Evolutionary conservation across 2,797 vertebrate genomes (phyloP).

Genomic region (Sparidentex hasta): DNA sequence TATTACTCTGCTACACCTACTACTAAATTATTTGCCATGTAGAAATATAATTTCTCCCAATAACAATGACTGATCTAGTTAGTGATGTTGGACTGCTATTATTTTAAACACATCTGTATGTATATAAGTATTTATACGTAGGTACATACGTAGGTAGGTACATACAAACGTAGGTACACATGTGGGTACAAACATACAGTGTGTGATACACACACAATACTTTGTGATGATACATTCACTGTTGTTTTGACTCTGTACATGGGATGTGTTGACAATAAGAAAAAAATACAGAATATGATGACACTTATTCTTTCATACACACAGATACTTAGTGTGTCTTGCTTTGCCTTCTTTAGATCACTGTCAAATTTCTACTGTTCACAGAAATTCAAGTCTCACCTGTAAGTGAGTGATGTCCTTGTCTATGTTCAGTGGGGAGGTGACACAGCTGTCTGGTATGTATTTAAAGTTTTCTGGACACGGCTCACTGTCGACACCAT

Average conservation of each 20-base stretch:
- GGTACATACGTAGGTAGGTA: no score
- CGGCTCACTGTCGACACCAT: constrained; percentile 90
- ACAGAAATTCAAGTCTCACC: constrained; percentile 78
- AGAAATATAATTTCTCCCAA: no score
- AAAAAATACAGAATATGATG: neutral
- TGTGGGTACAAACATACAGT: no score
- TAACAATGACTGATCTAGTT: no score
- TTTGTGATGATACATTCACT: neutral
- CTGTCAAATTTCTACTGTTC: neutral
- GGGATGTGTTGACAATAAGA: neutral
- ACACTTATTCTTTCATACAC: constrained; percentile 6
- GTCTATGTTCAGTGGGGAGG: constrained; percentile 93
- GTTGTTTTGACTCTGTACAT: neutral
- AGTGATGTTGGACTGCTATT: no score
- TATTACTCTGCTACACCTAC: no score
- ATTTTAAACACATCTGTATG: no score
- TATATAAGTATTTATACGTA: no score
- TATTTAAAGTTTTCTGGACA: constrained; percentile 95
- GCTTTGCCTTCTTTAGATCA: neutral
- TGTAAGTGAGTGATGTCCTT: constrained; percentile 97
- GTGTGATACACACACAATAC: neutral
- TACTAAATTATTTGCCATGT: no score
- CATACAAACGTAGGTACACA: no score
- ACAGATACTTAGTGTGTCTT: neutral
- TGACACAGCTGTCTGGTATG: constrained; percentile 95